Conservation (phyloP, 2,888 invertebrate species). For the Temnothorax rugatulus region DNA sequence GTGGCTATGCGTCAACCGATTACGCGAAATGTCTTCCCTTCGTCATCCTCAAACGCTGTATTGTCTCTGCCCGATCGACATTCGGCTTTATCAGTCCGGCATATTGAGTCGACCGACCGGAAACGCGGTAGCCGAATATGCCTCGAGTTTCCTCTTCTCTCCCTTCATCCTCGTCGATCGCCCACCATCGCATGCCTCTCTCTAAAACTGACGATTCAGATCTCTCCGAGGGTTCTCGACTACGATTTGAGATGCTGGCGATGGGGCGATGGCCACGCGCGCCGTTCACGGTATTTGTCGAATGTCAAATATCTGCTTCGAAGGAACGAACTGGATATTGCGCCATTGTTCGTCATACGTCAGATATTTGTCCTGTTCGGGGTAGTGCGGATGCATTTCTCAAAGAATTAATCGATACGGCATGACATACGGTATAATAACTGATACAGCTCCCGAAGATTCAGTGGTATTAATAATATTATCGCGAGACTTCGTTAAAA, state of each 20-base stretch:
- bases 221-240: constrained; percentile 57
- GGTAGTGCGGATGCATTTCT: background rate
- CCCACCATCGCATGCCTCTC: constrained; percentile 12
- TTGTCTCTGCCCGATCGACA: constrained; percentile 69
- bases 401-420: background rate
- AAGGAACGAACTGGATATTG: constrained; percentile 15
- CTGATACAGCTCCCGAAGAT: background rate
- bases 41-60: constrained; percentile 67
- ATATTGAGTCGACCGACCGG: constrained; percentile 69
- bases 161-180: constrained; percentile 29
- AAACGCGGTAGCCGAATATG: constrained; percentile 70
- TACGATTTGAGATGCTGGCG: constrained; percentile 38
- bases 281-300: constrained; percentile 41
- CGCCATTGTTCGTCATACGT: constrained; percentile 27
- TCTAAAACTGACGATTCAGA: constrained; percentile 65
- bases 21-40: constrained; percentile 50
- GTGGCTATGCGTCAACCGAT: background rate
- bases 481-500: background rate
- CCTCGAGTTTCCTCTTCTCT: constrained; percentile 64
- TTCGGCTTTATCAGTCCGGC: constrained; percentile 71
- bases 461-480: background rate
- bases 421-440: background rate
- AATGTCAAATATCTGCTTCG: constrained; percentile 37
- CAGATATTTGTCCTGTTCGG: constrained; percentile 19
- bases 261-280: constrained; percentile 51